Conservation (phyloP, 2,797 vertebrate genomes). For the Chaenodraco wilsoni region DNA sequence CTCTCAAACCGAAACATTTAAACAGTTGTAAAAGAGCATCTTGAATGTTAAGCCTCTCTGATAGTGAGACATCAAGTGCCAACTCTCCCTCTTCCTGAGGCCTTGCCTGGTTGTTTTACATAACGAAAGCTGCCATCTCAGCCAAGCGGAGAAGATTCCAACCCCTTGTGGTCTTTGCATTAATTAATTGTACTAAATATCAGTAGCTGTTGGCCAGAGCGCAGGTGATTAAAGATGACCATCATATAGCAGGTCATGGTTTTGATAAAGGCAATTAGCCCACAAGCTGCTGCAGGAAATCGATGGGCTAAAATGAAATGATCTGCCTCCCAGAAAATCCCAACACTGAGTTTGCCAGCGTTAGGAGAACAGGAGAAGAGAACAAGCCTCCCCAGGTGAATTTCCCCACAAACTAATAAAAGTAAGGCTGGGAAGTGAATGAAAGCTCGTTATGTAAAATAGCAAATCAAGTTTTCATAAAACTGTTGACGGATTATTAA, state of each 20-base stretch:
- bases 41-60: neutral
- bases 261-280: conserved; percentile 86
- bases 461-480: conserved; percentile 18
- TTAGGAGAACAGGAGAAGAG: conserved; percentile 8
- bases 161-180: conserved; percentile 67
- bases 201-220: conserved; percentile 74
- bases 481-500: conserved; percentile 20
- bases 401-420: conserved; percentile 18
- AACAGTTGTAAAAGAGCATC: conserved; percentile 35
- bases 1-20: conserved; percentile 8
- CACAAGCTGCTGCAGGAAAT: conserved; percentile 78
- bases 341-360: conserved; percentile 19
- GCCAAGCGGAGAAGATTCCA: conserved; percentile 51
- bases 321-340: conserved; percentile 41
- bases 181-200: conserved; percentile 84
- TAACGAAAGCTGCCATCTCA: conserved; percentile 49
- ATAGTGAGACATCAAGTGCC: conserved; percentile 27
- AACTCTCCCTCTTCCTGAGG: neutral
- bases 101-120: conserved; percentile 23
- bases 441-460: conserved; percentile 39
- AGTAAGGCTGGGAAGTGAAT: neutral
- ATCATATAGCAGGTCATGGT: conserved; percentile 79
- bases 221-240: conserved; percentile 74
- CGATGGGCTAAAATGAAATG: conserved; percentile 55
- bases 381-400: conserved; percentile 27